Evolutionary conservation across 2,797 vertebrate species (phyloP).

Genomic region (Phylloscopus collybita): DNA sequence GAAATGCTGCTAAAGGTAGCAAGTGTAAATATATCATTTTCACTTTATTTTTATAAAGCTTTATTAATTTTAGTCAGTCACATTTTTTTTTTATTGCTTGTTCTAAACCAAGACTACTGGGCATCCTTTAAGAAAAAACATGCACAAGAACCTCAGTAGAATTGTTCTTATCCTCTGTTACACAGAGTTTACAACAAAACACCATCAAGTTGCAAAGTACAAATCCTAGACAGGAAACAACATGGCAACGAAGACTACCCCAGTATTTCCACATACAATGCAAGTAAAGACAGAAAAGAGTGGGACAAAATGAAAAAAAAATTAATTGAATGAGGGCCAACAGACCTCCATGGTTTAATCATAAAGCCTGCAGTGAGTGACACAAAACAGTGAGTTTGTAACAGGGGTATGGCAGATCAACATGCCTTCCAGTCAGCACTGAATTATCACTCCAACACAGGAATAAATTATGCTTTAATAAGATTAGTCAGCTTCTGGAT

Average conservation of each 20-base stretch:
- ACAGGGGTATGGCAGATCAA: neutral
- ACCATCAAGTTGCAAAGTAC: neutral
- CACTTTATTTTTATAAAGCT: neutral
- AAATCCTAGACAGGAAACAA: neutral
- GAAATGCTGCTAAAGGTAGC: neutral
- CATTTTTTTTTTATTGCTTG: neutral
- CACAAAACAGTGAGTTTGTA: neutral
- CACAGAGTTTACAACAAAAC: neutral
- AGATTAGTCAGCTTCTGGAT: neutral
- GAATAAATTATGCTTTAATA: neutral
- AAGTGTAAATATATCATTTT: neutral
- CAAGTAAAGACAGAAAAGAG: neutral
- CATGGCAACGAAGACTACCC: neutral
- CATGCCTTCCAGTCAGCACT: neutral
- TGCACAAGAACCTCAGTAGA: neutral
- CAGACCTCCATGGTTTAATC: neutral
- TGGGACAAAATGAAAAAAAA: neutral
- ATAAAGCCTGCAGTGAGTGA: neutral
- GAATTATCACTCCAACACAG: neutral
- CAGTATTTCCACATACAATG: neutral
- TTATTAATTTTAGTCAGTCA: neutral
- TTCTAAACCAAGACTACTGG: neutral
- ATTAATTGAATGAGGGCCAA: neutral
- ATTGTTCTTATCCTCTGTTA: neutral
- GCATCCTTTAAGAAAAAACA: neutral